phyloP scores from a whole-genome alignment of 2,113 vertebrate species.

The Planiliza haematocheilus region DNA sequence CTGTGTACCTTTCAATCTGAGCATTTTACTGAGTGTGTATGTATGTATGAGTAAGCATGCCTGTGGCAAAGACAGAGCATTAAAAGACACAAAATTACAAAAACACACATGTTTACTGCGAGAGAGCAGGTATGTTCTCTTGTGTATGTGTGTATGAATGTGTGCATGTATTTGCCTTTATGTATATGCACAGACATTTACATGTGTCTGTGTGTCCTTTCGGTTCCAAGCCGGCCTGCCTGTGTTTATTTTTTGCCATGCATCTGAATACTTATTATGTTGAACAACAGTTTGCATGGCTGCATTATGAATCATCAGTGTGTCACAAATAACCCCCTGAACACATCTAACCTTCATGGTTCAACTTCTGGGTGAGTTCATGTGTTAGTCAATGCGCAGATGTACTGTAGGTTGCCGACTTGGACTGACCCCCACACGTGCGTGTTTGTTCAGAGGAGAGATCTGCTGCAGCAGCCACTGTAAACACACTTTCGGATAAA shows the following conservation, averaged over 20 bases:
- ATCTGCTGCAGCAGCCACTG: background rate
- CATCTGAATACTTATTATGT: slow-evolving; percentile 27
- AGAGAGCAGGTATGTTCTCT: slow-evolving; percentile 36
- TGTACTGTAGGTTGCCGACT: slow-evolving; percentile 28
- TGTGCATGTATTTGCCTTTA: background rate
- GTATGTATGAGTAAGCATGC: slow-evolving; percentile 58
- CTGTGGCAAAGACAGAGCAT: slow-evolving; percentile 58
- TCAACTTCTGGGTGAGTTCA: slow-evolving; percentile 65
- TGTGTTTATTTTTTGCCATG: slow-evolving; percentile 44
- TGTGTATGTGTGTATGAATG: background rate
- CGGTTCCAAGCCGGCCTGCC: slow-evolving; percentile 3
- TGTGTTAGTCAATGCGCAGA: slow-evolving; percentile 44
- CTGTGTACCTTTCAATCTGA: slow-evolving; percentile 35
- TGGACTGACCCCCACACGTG: background rate
- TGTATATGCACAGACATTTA: slow-evolving; percentile 21
- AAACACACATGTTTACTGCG: slow-evolving; percentile 22
- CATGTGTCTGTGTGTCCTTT: slow-evolving; percentile 24
- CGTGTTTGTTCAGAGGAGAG: slow-evolving; percentile 7
- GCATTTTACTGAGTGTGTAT: slow-evolving; percentile 37
- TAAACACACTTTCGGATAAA: slow-evolving; percentile 6
- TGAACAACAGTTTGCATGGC: slow-evolving; percentile 61
- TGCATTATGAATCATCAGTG: slow-evolving; percentile 70
- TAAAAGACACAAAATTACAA: slow-evolving; percentile 21
- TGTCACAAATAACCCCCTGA: slow-evolving; percentile 65
- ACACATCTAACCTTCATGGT: slow-evolving; percentile 70